A percentile compares a stretch with the other conserved stretches of the same genome.
Conservation (phyloP, 2,113 vertebrate species). For the Cettia cetti region DNA sequence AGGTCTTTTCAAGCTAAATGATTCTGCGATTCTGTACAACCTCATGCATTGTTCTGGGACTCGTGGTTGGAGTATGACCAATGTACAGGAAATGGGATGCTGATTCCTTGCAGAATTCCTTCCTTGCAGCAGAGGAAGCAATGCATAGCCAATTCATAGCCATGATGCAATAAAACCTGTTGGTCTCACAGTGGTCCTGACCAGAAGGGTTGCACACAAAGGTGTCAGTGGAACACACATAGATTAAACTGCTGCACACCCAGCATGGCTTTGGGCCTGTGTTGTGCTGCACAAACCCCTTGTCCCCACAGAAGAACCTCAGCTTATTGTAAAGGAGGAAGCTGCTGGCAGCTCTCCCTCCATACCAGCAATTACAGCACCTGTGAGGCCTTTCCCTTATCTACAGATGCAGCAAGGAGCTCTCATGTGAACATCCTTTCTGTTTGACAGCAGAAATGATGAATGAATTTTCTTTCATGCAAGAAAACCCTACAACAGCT, state of each 20-base stretch:
- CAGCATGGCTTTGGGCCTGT: background rate
- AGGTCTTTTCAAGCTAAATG: background rate
- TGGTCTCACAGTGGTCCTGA: background rate
- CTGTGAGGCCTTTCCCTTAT: background rate
- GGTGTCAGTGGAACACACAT: too few species aligned
- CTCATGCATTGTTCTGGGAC: background rate
- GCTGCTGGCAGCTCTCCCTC: background rate
- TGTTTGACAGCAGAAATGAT: background rate
- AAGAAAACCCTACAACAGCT: background rate
- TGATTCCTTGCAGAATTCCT: too few species aligned
- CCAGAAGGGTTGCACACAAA: background rate
- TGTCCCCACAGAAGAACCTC: background rate
- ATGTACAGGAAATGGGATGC: fast-evolving
- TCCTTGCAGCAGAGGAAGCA: background rate
- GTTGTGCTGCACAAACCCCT: background rate
- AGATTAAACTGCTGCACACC: background rate
- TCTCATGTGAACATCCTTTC: background rate
- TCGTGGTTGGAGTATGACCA: fast-evolving
- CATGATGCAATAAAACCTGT: fast-evolving
- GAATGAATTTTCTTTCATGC: background rate
- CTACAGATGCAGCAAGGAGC: background rate
- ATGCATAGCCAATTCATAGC: too few species aligned
- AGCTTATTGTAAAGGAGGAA: background rate
- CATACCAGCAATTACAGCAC: background rate
- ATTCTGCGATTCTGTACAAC: background rate